phyloP scores from a whole-genome alignment of 2,888 invertebrate genomes.

The Metellina segmentata region DNA sequence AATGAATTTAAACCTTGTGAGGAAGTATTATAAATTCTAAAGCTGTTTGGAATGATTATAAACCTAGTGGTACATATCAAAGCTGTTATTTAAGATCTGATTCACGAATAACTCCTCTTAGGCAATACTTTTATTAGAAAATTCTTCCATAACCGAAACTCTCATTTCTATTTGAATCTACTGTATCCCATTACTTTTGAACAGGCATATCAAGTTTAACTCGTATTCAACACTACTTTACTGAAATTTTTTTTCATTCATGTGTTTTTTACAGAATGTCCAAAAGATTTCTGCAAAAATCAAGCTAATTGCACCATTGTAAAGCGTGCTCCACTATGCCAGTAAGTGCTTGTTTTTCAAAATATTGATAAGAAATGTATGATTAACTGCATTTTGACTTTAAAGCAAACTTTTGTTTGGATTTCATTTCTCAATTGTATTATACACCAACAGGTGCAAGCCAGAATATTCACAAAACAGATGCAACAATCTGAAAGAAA shows the following conservation, averaged over 20 bases:
- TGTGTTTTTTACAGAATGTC: conserved; percentile 36
- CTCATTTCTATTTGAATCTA: no score
- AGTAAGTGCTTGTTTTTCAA: conserved; percentile 48
- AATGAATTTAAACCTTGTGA: no score
- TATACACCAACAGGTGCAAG: conserved; percentile 24
- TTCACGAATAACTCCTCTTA: no score
- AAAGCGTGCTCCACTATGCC: conserved; percentile 40
- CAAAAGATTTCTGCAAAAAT: conserved; percentile 48
- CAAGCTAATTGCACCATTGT: conserved; percentile 43
- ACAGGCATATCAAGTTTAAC: no score
- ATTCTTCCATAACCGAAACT: no score
- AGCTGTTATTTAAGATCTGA: no score
- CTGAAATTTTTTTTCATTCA: background rate
- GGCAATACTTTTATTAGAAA: no score
- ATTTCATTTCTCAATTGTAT: background rate
- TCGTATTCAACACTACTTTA: background rate
- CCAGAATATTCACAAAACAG: conserved; percentile 53
- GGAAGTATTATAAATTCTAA: no score
- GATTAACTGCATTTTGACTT: background rate
- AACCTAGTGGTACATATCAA: no score
- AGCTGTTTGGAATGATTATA: no score
- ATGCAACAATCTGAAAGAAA: conserved; percentile 11
- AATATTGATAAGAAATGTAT: background rate
- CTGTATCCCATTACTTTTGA: no score
- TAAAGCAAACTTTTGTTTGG: background rate